phyloP scores from a whole-genome alignment of 2,113 vertebrate species.

The Machaerirhynchus nigripectus region DNA sequence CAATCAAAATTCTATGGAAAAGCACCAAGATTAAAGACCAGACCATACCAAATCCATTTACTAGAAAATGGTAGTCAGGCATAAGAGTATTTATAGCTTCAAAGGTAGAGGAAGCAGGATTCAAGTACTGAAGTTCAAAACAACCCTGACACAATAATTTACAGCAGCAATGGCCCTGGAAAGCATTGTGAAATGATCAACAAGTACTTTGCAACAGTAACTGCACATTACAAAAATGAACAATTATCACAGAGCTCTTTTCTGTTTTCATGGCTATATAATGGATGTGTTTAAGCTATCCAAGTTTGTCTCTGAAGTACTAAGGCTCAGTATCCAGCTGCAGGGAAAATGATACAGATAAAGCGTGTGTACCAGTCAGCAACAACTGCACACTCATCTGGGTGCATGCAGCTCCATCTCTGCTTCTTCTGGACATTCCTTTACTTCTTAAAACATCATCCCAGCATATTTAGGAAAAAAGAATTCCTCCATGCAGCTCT shows the following conservation, averaged over 20 bases:
- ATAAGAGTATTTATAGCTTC: background rate
- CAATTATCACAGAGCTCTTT: background rate
- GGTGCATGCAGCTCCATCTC: fast-evolving
- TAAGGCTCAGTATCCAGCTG: background rate
- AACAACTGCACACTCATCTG: fast-evolving
- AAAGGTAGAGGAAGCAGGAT: background rate
- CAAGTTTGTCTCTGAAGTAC: background rate
- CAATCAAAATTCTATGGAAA: background rate
- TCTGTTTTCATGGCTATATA: background rate
- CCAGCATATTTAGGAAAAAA: background rate
- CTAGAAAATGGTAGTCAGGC: background rate
- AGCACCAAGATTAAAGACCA: background rate
- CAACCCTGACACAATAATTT: background rate
- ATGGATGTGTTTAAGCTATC: background rate
- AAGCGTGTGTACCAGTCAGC: fast-evolving
- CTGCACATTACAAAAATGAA: background rate
- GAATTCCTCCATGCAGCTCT: fast-evolving
- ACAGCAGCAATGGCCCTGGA: background rate
- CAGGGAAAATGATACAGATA: background rate
- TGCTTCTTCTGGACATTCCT: background rate
- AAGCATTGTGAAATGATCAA: background rate
- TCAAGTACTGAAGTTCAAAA: background rate
- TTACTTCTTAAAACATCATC: background rate
- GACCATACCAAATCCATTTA: background rate
- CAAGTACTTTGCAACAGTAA: background rate